Conservation (phyloP, 2,113 vertebrate species). For the Serilophus lunatus region DNA sequence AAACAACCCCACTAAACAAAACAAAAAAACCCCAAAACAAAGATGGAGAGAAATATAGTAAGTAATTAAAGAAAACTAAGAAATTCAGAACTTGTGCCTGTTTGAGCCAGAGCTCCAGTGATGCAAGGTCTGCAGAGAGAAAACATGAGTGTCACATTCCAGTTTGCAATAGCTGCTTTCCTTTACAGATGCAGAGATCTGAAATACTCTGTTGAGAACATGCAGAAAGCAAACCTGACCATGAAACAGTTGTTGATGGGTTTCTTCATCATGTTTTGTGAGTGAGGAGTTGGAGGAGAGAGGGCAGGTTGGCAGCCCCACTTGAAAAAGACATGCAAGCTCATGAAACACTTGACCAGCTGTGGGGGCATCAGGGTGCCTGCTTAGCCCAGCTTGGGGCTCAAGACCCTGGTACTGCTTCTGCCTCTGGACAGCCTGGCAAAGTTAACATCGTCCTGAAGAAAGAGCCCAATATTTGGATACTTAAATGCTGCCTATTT, state of each 20-base stretch:
- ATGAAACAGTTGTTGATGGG: fast-evolving
- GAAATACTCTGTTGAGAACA: background rate
- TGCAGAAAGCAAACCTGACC: background rate
- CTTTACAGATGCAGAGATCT: background rate
- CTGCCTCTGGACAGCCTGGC: background rate
- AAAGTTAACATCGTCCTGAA: background rate
- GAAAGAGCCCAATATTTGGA: background rate
- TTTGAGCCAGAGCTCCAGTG: background rate
- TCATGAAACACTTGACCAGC: background rate
- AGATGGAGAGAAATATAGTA: background rate
- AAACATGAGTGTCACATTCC: background rate
- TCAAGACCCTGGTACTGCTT: background rate
- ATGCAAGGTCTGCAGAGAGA: background rate
- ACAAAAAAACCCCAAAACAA: background rate
- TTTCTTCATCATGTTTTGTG: background rate
- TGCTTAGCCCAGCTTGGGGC: background rate
- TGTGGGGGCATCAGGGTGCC: background rate
- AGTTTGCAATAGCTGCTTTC: background rate
- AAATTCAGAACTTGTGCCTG: background rate
- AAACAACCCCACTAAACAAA: too few relatives aligned
- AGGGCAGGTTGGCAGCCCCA: background rate
- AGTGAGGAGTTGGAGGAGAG: background rate
- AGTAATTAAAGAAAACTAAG: background rate
- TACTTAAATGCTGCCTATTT: background rate
- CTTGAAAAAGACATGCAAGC: background rate